Evolutionary conservation across 2,113 vertebrate genomes (phyloP), one percentile per base, ranked within the genome.

Genomic region (Nannospalax galili): DNA sequence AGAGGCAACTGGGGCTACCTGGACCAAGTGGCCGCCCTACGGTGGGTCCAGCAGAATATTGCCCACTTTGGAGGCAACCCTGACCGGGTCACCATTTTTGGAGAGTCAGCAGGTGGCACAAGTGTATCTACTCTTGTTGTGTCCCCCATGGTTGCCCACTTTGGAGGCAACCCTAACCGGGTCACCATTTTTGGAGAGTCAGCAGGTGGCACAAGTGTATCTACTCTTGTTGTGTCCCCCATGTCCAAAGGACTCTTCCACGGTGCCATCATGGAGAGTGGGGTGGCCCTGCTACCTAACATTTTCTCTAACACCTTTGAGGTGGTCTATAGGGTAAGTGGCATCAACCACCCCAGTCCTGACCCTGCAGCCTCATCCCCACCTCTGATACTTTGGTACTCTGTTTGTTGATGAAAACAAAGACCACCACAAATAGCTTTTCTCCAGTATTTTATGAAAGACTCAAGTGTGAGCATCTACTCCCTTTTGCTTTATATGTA

Each of bases 171-270:
- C 94, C 98, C 99, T 17, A 92, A 98, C 64, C 92, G 37, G 0
- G 98, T 99, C 93, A 99, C 99, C 32, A 96, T 99, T 15, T 98
- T 98, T 91, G 99, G 99, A n/a, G 95, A 98, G 64, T 99, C 99
- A n/a, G 98, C 98, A 2, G 99, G 98, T 80, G 98, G 96, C 70
- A 97, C 95, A 64, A 98, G 98, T 45, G 97, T 98, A 42, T 98
- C 99, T 70, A 96, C 97, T 2, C 98, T 93, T 22, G 60, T 92
- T 14, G 0, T 99, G 45, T 99, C 99, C 84, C 98, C 98, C 42
- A 90, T 98, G 93, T 97, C 98, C 9, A 94, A 97, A 96, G 98
- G 98, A 48, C 92, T 99, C 67, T 99, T 99, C 95, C 98, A 99
- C 0, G 96, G 97, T 56, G 98, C 98, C 1, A 98, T 99, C 81